phyloP scores from a whole-genome alignment of 2,797 vertebrate species.

The Syncerus caffer region DNA sequence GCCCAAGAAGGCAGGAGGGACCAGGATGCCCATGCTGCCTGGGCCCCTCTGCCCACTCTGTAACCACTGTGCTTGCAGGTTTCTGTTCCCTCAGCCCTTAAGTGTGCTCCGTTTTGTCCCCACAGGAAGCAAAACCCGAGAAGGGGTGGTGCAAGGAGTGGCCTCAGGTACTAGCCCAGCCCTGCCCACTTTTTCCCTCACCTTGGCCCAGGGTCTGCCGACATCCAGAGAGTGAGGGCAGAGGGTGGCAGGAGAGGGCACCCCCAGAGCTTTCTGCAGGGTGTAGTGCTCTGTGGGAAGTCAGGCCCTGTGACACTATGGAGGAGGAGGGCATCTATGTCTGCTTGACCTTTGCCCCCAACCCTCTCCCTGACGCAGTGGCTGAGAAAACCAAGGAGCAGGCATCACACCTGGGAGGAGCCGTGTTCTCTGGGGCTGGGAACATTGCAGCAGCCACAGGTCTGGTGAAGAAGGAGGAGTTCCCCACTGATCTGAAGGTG shows the following conservation, averaged over 20 bases:
- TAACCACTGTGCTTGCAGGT: background rate
- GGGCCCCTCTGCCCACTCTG: background rate
- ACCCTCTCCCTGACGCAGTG: constrained; percentile 82
- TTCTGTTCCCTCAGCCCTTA: background rate
- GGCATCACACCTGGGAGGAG: constrained; percentile 91
- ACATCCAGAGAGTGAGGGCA: background rate
- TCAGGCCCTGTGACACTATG: background rate
- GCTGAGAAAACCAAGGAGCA: constrained; percentile 97
- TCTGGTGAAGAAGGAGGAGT: constrained; percentile 96
- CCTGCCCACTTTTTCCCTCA: accelerated
- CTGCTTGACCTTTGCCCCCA: constrained; percentile 19
- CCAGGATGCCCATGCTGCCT: background rate
- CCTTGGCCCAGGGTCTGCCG: background rate
- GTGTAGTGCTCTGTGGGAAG: background rate
- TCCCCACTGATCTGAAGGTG: constrained; percentile 95
- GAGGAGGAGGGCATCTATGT: background rate
- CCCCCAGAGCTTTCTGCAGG: background rate
- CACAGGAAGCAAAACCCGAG: constrained; percentile 96
- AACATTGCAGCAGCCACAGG: constrained; percentile 97
- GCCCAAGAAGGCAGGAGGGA: background rate
- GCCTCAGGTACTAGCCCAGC: constrained; percentile 89
- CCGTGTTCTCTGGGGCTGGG: constrained; percentile 90
- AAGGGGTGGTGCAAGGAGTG: constrained; percentile 91
- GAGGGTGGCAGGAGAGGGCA: background rate
- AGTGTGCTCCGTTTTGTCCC: constrained; percentile 56